These are phyloP conservation scores for Clistopyga incitator DNA, from an alignment of 2,888 invertebrate genomes.

Conservation along the genomic window DNA sequence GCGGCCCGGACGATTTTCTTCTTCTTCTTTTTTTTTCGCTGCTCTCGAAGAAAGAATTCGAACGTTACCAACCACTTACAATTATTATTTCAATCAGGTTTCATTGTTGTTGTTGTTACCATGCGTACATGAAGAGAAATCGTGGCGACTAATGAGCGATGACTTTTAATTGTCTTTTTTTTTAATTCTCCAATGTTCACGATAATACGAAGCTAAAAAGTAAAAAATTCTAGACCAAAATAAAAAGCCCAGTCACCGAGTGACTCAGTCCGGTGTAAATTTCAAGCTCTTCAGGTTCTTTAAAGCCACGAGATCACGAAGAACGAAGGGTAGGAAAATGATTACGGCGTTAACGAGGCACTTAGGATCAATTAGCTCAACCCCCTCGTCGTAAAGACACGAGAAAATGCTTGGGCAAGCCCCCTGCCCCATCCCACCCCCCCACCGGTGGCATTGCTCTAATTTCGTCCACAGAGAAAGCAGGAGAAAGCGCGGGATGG, in stretches of 20 bases:
- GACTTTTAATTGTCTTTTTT: no score
- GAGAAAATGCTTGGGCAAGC: conserved; percentile 6
- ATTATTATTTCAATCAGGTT: conserved; percentile 16
- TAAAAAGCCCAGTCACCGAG: not conserved
- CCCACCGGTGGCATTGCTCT: not conserved
- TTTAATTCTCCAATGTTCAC: no score
- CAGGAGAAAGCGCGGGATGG: not conserved
- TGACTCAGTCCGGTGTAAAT: not conserved
- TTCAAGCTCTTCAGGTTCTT: conserved; percentile 7
- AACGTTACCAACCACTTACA: conserved; percentile 31
- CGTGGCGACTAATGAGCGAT: no score
- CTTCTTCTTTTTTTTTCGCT: conserved; percentile 47
- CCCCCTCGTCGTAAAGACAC: conserved; percentile 10
- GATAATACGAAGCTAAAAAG: no score
- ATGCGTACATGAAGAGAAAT: no score
- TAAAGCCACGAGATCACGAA: conserved; percentile 12
- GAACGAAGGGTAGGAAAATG: conserved; percentile 22
- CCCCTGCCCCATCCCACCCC: no score
- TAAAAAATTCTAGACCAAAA: not conserved
- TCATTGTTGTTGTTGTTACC: not conserved
- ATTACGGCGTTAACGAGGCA: conserved; percentile 48
- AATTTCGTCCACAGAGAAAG: conserved; percentile 12
- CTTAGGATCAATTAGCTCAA: conserved; percentile 54
- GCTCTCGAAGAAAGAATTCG: conserved; percentile 32
- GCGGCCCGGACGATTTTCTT: conserved; percentile 48